Evolutionary conservation across 64 coral and sea anemone species (phyloP), one percentile per base, ranked within the genome.

Genomic region (Montipora efflorescens): DNA sequence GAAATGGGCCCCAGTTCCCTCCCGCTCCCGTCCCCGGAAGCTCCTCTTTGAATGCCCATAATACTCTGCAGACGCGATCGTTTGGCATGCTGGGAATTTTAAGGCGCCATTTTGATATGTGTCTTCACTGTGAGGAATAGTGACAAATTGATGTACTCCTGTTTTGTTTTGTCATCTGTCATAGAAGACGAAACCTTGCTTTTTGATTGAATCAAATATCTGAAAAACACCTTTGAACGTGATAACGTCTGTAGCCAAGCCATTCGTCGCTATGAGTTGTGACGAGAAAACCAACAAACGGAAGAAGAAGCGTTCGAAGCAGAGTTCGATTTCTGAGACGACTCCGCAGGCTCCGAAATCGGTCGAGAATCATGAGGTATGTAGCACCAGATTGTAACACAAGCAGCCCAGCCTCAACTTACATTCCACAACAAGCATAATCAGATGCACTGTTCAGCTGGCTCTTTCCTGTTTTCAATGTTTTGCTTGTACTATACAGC

Each of bases 31-130:
- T 57, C 1, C 53, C 53, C 6, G 53, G 53, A 8, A 8, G 6
- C 6, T 8, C 7, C 53, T 57, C 53, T 57, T 12, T 49, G 15
- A 49, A 13, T 82, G 21, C 80, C 82, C 82, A 86, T 68, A 50
- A 86, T 72, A 19, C 82, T 36, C 68, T 86, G 82, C 5, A 9
- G 20, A 19, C 82, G 47, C 11, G 45, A 70, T 86, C 82, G 82
- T 48, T 51, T 71, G 82, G 82, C 82, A 86, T 86, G 64, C 66
- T n/a, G 82, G 82, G 66, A 86, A 72, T 86, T 69, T 71, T 78
- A 78, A 67, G 82, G 82, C 82, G 82, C 82, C 82, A 86, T 86
- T 86, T 86, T 86, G 82, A 86, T 86, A 64, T 86, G 82, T 71
- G 62, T 62, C 44, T 86, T 86, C 66, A 48, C 28, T 28, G 59